Evolutionary conservation across 2,888 invertebrate genomes (phyloP), one percentile per base, ranked within the genome.

Genomic region (Tachina grossa): DNA sequence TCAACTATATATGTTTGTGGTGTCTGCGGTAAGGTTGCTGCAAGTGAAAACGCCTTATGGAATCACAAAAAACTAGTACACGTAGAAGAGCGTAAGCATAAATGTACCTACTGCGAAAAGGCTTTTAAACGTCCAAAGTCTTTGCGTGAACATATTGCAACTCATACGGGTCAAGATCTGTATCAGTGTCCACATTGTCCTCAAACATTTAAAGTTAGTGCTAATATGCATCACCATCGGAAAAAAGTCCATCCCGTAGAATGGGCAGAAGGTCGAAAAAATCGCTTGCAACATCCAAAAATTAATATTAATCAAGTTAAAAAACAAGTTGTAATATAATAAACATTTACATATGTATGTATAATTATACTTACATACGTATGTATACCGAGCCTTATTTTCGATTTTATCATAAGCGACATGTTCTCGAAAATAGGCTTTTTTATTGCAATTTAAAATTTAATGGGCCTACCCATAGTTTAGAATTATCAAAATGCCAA

Each of bases 151-250:
- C 90, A 90, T 78, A 88, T 89, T 85, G 88, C 90, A 3, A 88
- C 88, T 6, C 90, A 90, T 74, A 89, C 89, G 5, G 89, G 89
- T 2, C 87, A 89, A 74, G 88, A 88, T 39, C 83, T 90, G 1
- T 90, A 90, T 68, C 82, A 87, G 31, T 90, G 90, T 72, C 88
- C 88, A 9, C 88, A 88, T 76, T 90, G 90, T 77, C 88, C 89
- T 8, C 88, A 88, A 83, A 90, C 89, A 4, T 90, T 90, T 69
- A 88, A 88, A 76, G 89, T 89, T n/a, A 89, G 88, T 41, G 88
- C 90, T 0, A 90, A 89, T 87, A 89, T 89, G 89, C 89, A 89
- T 80, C 89, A 89, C 59, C 89, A 90, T 84, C 88, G 89, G 1
- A 90, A 90, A 65, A 82, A 87, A 14, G 86, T 87, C 8, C 90